Percentiles rank a stretch among this genome's conserved stretches.
Evolutionary conservation across 2,888 invertebrate species (phyloP).

Genomic region (Amblyjoppa proteus): DNA sequence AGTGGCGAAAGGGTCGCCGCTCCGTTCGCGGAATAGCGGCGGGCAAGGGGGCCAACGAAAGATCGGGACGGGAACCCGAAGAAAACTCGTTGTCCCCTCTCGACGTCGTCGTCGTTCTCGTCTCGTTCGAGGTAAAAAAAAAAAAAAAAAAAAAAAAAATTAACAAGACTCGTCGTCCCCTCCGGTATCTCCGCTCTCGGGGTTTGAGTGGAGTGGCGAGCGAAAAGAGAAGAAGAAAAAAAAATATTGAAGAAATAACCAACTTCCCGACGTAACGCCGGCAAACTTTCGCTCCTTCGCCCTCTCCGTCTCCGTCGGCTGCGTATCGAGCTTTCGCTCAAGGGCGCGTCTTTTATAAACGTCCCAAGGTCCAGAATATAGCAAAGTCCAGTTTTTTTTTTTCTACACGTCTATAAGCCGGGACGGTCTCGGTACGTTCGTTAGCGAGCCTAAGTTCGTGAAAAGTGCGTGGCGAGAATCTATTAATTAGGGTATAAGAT

Average conservation of each 20-base stretch:
- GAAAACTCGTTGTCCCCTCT: constrained; percentile 66
- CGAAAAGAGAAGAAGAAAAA: constrained; percentile 45
- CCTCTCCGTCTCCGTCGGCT: constrained; percentile 16
- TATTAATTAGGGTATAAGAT: constrained; percentile 62
- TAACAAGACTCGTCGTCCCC: constrained; percentile 65
- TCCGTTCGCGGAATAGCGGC: neutral
- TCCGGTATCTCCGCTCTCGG: constrained; percentile 63
- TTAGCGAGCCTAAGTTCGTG: constrained; percentile 47
- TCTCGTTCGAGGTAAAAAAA: constrained; percentile 31
- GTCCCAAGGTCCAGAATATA: constrained; percentile 18
- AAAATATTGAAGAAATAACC: constrained; percentile 70
- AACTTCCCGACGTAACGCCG: constrained; percentile 69
- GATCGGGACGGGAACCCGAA: constrained; percentile 57
- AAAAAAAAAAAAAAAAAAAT: constrained; percentile 60
- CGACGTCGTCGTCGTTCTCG: constrained; percentile 28
- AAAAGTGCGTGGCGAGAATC: constrained; percentile 67
- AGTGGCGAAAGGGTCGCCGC: constrained; percentile 22
- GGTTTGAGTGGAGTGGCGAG: constrained; percentile 45
- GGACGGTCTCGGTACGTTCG: constrained; percentile 33
- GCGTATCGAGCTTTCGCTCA: constrained; percentile 58
- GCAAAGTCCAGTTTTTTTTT: neutral
- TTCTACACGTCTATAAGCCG: constrained; percentile 1
- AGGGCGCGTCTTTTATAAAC: constrained; percentile 51
- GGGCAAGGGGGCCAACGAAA: constrained; percentile 31
- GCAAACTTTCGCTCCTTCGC: constrained; percentile 49